Conservation (phyloP, 1,140 invertebrate genomes). For the Tribolium castaneum region DNA sequence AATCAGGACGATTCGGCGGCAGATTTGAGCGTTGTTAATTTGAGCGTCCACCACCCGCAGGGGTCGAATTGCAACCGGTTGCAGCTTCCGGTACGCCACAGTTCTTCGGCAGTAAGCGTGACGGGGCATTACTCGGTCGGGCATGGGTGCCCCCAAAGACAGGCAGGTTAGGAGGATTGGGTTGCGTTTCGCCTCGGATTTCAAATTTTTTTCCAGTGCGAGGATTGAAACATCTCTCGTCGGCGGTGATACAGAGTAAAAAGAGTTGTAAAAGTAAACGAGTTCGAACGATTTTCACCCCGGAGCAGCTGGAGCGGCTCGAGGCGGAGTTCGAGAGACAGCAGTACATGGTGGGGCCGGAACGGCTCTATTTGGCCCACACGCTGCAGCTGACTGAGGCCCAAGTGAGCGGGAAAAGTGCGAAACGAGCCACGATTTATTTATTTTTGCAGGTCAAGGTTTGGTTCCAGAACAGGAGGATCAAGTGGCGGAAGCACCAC, state of each 20-base stretch:
- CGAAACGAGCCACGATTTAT: neutral
- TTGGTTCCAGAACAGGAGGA: slow-evolving; percentile 96
- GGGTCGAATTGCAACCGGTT: slow-evolving; percentile 57
- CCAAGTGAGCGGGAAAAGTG: slow-evolving; percentile 70
- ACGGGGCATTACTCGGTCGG: slow-evolving; percentile 51
- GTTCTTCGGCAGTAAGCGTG: slow-evolving; percentile 45
- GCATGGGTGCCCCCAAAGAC: slow-evolving; percentile 53
- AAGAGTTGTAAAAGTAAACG: slow-evolving; percentile 72
- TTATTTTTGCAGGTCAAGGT: slow-evolving; percentile 83
- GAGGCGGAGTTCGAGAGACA: slow-evolving; percentile 93
- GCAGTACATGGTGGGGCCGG: slow-evolving; percentile 96
- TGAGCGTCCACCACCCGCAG: slow-evolving; percentile 56
- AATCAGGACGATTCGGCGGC: slow-evolving; percentile 40
- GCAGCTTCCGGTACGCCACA: slow-evolving; percentile 57
- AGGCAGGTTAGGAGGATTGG: slow-evolving; percentile 50
- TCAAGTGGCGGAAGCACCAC: slow-evolving; percentile 96
- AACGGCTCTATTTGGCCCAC: slow-evolving; percentile 88
- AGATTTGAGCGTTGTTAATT: slow-evolving; percentile 59
- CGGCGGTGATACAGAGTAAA: slow-evolving; percentile 54
- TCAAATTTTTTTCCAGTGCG: slow-evolving; percentile 54
- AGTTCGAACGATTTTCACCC: slow-evolving; percentile 94
- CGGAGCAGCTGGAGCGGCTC: slow-evolving; percentile 89
- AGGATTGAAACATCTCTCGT: slow-evolving; percentile 57
- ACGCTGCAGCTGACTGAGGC: slow-evolving; percentile 91
- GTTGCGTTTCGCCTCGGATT: neutral